phyloP scores from a whole-genome alignment of 2,888 invertebrate genomes.

The Polyommatus iphigenia region DNA sequence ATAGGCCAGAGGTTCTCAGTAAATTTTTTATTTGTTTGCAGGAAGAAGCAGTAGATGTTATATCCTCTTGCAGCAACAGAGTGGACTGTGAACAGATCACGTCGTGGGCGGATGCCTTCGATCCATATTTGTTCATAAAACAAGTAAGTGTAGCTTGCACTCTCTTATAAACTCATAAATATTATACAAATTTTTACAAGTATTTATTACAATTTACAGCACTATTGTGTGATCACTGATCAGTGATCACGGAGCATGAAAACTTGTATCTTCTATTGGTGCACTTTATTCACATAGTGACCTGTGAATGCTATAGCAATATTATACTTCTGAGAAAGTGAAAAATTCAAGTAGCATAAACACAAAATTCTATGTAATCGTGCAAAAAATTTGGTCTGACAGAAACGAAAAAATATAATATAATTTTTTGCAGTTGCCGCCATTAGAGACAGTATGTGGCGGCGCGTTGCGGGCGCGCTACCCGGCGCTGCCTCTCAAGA shows the following conservation, averaged over 20 bases:
- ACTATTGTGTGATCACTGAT: too few species aligned
- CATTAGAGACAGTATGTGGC: conserved; percentile 67
- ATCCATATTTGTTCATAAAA: conserved; percentile 95
- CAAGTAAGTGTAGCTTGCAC: conserved; percentile 78
- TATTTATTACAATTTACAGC: too few species aligned
- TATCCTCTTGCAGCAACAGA: conserved; percentile 64
- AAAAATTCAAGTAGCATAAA: too few species aligned
- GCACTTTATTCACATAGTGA: too few species aligned
- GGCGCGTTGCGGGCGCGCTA: conserved; percentile 75
- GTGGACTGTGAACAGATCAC: conserved; percentile 70
- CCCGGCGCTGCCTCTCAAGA: conserved; percentile 94
- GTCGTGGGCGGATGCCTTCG: conserved; percentile 86
- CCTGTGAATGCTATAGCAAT: too few species aligned
- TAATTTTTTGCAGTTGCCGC: conserved; percentile 59
- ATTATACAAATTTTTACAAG: not conserved
- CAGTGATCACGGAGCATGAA: too few species aligned
- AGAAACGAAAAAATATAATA: too few species aligned
- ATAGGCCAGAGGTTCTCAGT: not conserved
- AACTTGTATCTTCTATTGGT: too few species aligned
- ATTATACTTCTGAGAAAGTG: too few species aligned
- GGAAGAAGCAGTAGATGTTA: conserved; percentile 72
- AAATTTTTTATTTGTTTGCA: conserved; percentile 38
- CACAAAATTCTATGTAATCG: too few species aligned
- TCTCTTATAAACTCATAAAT: not conserved
- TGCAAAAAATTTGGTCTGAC: too few species aligned